A percentile compares a stretch with the other conserved stretches of the same genome.
phyloP scores from a whole-genome alignment of 2,113 vertebrate genomes.

The Gavialis gangeticus region DNA sequence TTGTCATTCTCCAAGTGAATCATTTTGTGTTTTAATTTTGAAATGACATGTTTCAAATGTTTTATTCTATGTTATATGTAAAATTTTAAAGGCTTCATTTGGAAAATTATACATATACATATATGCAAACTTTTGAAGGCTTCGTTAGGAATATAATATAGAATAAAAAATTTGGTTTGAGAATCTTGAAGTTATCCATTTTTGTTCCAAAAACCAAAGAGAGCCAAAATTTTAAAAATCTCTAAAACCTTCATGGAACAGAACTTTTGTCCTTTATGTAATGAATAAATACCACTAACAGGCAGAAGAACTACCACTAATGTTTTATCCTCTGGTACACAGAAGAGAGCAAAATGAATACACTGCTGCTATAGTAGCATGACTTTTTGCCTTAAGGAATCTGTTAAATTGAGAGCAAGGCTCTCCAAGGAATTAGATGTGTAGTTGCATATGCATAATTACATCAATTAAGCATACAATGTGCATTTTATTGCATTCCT shows the following conservation, averaged over 20 bases:
- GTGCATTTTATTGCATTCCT: not conserved
- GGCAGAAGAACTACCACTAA: not conserved
- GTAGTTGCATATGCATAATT: not conserved
- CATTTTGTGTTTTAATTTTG: no score
- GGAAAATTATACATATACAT: no score
- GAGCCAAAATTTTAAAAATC: not conserved
- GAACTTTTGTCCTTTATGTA: not conserved
- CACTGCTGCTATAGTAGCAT: not conserved
- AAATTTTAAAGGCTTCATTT: no score
- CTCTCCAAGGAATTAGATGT: not conserved
- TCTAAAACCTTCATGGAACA: not conserved
- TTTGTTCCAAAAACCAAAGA: no score
- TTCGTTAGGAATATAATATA: no score
- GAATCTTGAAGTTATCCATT: no score
- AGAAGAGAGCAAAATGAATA: not conserved
- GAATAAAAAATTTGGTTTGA: no score
- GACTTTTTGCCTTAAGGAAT: not conserved
- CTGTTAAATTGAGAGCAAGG: fast-evolving
- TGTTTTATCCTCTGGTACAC: not conserved
- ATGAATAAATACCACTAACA: fast-evolving
- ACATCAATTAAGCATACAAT: not conserved
- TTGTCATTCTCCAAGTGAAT: no score
- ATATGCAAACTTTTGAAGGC: no score
- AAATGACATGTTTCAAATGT: no score
- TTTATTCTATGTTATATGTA: no score